These are phyloP conservation scores for Monochamus saltuarius DNA, from an alignment of 1,140 invertebrate genomes.

Conservation along the genomic window DNA sequence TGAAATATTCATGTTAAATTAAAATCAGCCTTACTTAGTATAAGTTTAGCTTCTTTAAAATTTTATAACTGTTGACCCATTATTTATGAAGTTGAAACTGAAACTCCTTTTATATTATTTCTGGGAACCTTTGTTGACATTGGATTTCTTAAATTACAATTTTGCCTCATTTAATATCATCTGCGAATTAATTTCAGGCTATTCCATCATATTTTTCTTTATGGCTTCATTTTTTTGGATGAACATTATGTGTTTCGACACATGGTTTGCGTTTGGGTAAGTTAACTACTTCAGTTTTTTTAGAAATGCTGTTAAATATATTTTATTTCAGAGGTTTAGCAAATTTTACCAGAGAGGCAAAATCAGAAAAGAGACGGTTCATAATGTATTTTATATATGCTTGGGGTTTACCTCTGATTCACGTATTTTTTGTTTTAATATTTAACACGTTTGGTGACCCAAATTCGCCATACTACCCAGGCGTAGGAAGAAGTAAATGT, in stretches of 20 bases:
- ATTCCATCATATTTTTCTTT: constrained; percentile 61
- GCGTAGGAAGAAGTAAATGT: constrained; percentile 29
- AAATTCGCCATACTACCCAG: constrained; percentile 25
- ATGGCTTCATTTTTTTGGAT: constrained; percentile 78
- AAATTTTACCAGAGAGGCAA: constrained; percentile 28
- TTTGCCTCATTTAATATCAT: neutral
- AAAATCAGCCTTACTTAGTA: no score
- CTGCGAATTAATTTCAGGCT: constrained; percentile 19
- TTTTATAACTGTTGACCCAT: no score
- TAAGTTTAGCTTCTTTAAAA: no score
- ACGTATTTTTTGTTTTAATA: constrained; percentile 22
- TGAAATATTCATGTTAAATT: no score
- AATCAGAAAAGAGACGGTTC: constrained; percentile 53
- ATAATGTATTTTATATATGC: constrained; percentile 62
- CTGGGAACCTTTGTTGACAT: no score
- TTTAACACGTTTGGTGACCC: constrained; percentile 16
- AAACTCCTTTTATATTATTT: no score
- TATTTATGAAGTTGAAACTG: no score
- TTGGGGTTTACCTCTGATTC: constrained; percentile 54
- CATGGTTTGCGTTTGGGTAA: constrained; percentile 59
- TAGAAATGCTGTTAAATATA: no score
- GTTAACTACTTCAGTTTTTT: constrained; percentile 3
- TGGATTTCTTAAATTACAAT: no score
- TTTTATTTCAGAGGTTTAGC: constrained; percentile 31
- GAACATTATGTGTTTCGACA: constrained; percentile 71